Percentiles rank a stretch among this genome's conserved stretches.
phyloP scores from a whole-genome alignment of 2,113 vertebrate species.

The Otus sunia region DNA sequence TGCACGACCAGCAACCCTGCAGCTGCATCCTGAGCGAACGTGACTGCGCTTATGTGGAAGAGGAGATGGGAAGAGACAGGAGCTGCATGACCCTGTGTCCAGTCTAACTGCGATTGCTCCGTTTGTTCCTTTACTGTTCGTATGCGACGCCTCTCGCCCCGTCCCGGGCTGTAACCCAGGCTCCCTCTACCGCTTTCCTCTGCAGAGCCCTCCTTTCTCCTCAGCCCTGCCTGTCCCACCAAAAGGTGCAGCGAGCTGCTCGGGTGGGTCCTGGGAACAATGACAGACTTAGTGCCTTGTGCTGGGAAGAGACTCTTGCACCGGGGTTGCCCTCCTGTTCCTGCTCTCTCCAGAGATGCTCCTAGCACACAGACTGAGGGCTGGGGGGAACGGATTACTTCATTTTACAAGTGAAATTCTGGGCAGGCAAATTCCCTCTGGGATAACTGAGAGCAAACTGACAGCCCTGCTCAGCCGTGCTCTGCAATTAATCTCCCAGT shows the following conservation, averaged over 20 bases:
- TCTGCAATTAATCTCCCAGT: neutral
- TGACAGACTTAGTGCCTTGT: neutral
- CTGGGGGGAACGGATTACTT: neutral
- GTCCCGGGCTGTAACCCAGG: neutral
- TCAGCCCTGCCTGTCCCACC: neutral
- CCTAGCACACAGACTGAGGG: neutral
- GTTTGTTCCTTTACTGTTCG: neutral
- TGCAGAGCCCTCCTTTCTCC: neutral
- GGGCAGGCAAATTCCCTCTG: neutral
- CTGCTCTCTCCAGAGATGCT: neutral
- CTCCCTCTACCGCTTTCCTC: neutral
- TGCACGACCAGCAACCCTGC: accelerated
- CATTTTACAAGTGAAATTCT: neutral
- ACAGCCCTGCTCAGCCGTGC: neutral
- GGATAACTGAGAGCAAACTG: neutral
- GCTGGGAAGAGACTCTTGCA: neutral
- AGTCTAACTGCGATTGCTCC: neutral
- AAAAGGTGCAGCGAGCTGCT: neutral
- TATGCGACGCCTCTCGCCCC: accelerated
- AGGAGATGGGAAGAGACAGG: neutral
- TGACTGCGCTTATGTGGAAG: neutral
- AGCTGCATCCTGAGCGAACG: neutral
- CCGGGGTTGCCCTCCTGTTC: neutral
- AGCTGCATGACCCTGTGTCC: neutral
- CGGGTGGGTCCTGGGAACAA: no score